A percentile compares a stretch with the other conserved stretches of the same genome.
phyloP scores from a whole-genome alignment of 1,140 invertebrate species.

The Helicoverpa armigera region DNA sequence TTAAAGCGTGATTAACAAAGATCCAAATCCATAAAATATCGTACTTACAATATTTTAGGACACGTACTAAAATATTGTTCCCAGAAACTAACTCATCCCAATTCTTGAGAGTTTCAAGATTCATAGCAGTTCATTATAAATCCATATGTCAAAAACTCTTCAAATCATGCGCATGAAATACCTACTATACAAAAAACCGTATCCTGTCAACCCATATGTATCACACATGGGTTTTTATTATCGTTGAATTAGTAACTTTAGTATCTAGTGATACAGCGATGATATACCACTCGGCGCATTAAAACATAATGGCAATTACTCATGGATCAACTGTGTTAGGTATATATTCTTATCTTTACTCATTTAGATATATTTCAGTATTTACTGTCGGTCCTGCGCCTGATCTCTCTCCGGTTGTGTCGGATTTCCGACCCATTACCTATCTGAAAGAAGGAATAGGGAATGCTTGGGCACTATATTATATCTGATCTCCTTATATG shows the following conservation, averaged over 20 bases:
- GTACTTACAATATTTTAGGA: too few relatives aligned
- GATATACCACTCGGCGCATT: neutral
- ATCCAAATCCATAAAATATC: too few relatives aligned
- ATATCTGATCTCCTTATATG: too few relatives aligned
- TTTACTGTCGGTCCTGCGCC: too few relatives aligned
- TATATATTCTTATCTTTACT: slow-evolving; percentile 7
- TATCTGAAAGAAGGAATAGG: too few relatives aligned
- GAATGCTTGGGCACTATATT: too few relatives aligned
- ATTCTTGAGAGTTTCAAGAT: too few relatives aligned
- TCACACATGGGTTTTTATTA: slow-evolving; percentile 20
- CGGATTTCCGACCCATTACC: too few relatives aligned
- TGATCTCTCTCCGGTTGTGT: too few relatives aligned
- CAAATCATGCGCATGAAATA: neutral
- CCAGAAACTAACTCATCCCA: too few relatives aligned
- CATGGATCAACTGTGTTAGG: neutral
- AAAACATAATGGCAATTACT: slow-evolving; percentile 15
- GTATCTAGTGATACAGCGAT: neutral
- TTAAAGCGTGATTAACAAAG: too few relatives aligned
- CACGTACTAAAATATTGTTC: too few relatives aligned
- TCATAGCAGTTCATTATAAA: neutral
- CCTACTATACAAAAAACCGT: neutral
- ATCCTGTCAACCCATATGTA: slow-evolving; percentile 13
- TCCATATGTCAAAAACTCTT: neutral
- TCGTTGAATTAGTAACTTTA: neutral
- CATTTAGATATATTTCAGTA: neutral